Conservation (phyloP, 1,140 invertebrate species). For the Drosophila ficusphila region DNA sequence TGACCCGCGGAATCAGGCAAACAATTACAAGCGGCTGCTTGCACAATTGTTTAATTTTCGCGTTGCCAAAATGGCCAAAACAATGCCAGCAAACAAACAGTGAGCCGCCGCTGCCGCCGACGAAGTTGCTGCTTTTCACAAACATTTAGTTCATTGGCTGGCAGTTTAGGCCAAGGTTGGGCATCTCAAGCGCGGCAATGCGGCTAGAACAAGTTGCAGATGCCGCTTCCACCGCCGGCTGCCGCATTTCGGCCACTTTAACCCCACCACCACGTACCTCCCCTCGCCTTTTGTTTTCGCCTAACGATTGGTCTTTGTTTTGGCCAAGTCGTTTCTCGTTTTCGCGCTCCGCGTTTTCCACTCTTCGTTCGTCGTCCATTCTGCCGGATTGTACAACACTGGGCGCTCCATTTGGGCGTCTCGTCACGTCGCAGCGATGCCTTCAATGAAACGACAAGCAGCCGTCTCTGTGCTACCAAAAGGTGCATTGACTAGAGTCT, state of each 20-base stretch:
- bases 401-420: constrained; percentile 75
- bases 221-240: constrained; percentile 20
- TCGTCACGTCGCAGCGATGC: constrained; percentile 67
- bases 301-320: constrained; percentile 26
- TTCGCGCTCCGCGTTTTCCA: constrained; percentile 26
- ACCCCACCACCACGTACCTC: not conserved
- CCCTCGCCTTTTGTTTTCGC: not conserved
- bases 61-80: constrained; percentile 67
- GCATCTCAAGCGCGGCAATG: constrained; percentile 37
- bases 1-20: constrained; percentile 60
- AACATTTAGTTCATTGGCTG: constrained; percentile 82
- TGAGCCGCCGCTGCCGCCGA: constrained; percentile 26
- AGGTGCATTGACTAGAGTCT: constrained; percentile 3
- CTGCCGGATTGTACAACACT: constrained; percentile 57
- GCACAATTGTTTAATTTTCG: constrained; percentile 82
- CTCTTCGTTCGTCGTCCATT: constrained; percentile 24
- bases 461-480: constrained; percentile 12
- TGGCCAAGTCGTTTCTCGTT: constrained; percentile 15
- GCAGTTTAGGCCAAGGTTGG: constrained; percentile 79
- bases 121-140: constrained; percentile 66
- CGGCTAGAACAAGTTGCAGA: constrained; percentile 41
- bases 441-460: constrained; percentile 46
- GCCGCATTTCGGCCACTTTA: constrained; percentile 43
- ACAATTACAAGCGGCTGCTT: constrained; percentile 70
- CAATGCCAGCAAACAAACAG: constrained; percentile 64